Conservation (phyloP, 2,888 invertebrate genomes). For the Lochmaea crataegi region DNA sequence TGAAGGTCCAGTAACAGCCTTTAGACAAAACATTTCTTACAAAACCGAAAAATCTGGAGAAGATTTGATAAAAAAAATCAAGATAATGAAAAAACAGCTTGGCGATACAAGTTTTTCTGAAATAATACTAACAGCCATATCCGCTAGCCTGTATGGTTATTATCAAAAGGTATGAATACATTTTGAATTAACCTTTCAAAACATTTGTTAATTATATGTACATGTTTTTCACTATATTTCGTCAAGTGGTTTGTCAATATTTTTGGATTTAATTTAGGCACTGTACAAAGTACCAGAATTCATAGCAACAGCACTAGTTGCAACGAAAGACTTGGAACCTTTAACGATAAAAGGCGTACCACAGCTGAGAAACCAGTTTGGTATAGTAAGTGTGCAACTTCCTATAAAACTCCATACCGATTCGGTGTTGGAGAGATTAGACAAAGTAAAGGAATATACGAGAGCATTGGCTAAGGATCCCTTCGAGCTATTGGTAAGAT, state of each 20-base stretch:
- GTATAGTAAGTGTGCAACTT: conserved; percentile 11
- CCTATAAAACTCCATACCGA: conserved; percentile 14
- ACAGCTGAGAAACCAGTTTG: conserved; percentile 24
- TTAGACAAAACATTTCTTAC: conserved; percentile 16
- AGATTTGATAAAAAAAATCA: not conserved
- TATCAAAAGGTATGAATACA: conserved; percentile 18
- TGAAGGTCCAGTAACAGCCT: conserved; percentile 4
- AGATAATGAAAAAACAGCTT: conserved; percentile 16
- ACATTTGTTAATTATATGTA: too few species aligned
- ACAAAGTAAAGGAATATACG: conserved; percentile 7
- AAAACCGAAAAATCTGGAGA: conserved; percentile 12
- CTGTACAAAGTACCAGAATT: conserved; percentile 9
- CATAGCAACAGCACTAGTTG: conserved; percentile 1
- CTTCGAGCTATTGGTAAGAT: conserved; percentile 13
- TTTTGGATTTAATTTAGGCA: conserved; percentile 10
- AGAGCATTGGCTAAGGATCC: conserved; percentile 9
- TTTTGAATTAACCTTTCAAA: not conserved
- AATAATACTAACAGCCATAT: conserved; percentile 24
- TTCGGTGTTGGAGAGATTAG: conserved; percentile 9
- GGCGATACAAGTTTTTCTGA: conserved; percentile 18
- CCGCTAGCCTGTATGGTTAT: conserved; percentile 16
- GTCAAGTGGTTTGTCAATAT: not conserved
- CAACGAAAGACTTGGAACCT: conserved; percentile 16
- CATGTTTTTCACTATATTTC: not conserved
- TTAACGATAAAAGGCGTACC: conserved; percentile 23